Base-by-base conservation (phyloP, 2,113 vertebrate species). In the Takifugu bimaculatus region DNA sequence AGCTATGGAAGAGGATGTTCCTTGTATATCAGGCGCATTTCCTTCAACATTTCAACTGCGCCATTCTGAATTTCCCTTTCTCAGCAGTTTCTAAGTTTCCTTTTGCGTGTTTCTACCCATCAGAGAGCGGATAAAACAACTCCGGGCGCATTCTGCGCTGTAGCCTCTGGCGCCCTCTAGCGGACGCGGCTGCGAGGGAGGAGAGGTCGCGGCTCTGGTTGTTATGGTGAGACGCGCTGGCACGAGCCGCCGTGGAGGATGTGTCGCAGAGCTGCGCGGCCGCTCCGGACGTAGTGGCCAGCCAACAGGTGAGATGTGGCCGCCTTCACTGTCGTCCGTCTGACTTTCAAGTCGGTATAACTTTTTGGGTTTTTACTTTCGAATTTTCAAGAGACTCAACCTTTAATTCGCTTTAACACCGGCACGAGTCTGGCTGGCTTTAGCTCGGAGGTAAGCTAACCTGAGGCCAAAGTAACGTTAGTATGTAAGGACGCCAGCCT, bases 201-300 rank as follows among this genome's bases (percentile, higher is more conserved):
- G 54, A 51, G 52, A 57, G 60, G 28, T 66, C 35, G 32, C 67
- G 32, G 63, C 56, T 57, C 64, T 62, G 79, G 90, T 91, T 90
- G 90, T 90, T 89, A 90, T 90, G 90, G 90, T 88, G 90, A 91
- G 77, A 79, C 81, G 68, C 66, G 39, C 51, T 14, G 56, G 44
- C 39, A 35, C 50, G 15, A 60, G 32, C 55, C 47, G 56, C 57
- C 52, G 80, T 71, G 64, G 77, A 72, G 65, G 75, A 78, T 70
- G 75, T 77, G 70, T 68, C 57, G 73, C 47, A 35, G 28, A 69
- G 1, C 45, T 25, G 72, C 39, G 25, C 57, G 4, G 56, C 44
- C 0, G 2, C 29, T 39, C 0, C 13, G 9, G 13, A 12, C 13
- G 44, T 20, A 20, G 2, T 39, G 25, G 35, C 4, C 54, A 61